phyloP scores from a whole-genome alignment of 2,888 invertebrate species.

The Orchestes rusci region DNA sequence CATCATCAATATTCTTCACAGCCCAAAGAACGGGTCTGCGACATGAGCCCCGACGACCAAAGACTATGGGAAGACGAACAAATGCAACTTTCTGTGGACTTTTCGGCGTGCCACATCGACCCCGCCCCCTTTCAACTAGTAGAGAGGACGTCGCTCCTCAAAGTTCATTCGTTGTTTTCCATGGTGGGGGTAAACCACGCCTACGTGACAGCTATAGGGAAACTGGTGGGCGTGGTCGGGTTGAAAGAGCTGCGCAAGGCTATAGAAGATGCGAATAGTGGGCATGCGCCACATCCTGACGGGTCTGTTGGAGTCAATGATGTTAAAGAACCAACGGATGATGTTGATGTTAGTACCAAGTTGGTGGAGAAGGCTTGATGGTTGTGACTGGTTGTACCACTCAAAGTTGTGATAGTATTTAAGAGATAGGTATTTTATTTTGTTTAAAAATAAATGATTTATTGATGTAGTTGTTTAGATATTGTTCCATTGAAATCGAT shows the following conservation, averaged over 20 bases:
- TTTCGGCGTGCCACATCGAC: slow-evolving; percentile 77
- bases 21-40: slow-evolving; percentile 60
- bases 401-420: slow-evolving; percentile 18
- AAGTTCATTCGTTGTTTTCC: slow-evolving; percentile 94
- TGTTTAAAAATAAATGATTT: slow-evolving; percentile 13
- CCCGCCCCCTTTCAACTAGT: slow-evolving; percentile 97
- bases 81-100: slow-evolving; percentile 74
- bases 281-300: slow-evolving; percentile 47
- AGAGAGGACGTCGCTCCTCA: slow-evolving; percentile 85
- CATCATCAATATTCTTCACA: too few relatives aligned
- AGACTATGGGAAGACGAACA: slow-evolving; percentile 89
- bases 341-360: slow-evolving; percentile 24
- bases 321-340: slow-evolving; percentile 22
- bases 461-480: background rate
- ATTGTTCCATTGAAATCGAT: background rate
- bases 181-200: slow-evolving; percentile 97
- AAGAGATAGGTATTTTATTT: slow-evolving; percentile 14
- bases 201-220: slow-evolving; percentile 90
- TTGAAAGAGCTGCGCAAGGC: slow-evolving; percentile 87
- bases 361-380: slow-evolving; percentile 24
- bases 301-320: slow-evolving; percentile 27
- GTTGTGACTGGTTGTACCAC: slow-evolving; percentile 3
- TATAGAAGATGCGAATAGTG: slow-evolving; percentile 84
- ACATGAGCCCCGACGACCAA: slow-evolving; percentile 91
- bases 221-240: slow-evolving; percentile 91